Evolutionary conservation across 1,140 invertebrate genomes (phyloP).

Genomic region (Cyphomyrmex costatus): DNA sequence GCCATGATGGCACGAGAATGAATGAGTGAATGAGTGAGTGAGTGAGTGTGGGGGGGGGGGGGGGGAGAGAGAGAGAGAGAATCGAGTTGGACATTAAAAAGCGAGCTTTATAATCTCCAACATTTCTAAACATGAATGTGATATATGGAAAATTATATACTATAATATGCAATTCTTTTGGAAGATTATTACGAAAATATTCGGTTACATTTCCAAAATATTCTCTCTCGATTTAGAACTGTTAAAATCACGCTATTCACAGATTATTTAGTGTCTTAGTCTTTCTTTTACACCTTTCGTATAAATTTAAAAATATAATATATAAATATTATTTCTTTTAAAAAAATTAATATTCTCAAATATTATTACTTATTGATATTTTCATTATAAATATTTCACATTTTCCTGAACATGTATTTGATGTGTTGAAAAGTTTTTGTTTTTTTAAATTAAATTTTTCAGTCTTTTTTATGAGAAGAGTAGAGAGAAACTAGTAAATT

Average conservation of each 20-base stretch:
- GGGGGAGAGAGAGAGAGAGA: constrained; percentile 19
- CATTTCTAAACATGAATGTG: constrained; percentile 54
- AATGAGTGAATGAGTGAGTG: background rate
- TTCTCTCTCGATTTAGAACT: background rate
- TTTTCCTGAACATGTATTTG: background rate
- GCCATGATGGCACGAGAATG: constrained; percentile 32
- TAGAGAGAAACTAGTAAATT: background rate
- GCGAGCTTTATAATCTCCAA: constrained; percentile 62
- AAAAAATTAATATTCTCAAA: background rate
- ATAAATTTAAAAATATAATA: background rate
- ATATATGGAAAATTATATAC: constrained; percentile 28
- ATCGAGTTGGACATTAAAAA: constrained; percentile 53
- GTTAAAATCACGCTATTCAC: background rate
- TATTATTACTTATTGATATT: background rate
- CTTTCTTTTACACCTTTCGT: background rate
- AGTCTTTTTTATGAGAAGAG: background rate
- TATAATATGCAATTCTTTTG: constrained; percentile 1
- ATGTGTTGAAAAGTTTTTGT: background rate
- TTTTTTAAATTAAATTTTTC: background rate
- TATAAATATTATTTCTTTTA: background rate
- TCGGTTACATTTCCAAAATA: background rate
- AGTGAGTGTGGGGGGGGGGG: background rate
- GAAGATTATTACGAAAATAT: background rate
- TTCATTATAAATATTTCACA: background rate
- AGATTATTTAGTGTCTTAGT: background rate